These are phyloP conservation scores for Propithecus deckenii DNA, from an alignment of 2,797 vertebrate genomes.

Conservation along the genomic window DNA sequence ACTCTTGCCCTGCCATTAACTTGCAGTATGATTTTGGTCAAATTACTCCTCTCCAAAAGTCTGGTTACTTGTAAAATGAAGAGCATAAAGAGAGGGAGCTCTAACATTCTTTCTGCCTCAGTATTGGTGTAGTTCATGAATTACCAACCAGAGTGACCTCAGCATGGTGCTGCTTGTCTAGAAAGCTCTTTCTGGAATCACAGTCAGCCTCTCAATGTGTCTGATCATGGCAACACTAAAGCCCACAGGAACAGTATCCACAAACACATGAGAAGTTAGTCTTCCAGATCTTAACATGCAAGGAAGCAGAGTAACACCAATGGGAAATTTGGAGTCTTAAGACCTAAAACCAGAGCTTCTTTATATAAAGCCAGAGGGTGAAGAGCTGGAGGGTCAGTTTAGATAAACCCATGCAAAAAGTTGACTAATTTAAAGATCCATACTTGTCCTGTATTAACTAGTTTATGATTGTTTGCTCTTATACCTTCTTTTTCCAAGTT, in stretches of 20 bases:
- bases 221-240: not conserved
- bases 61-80: not conserved
- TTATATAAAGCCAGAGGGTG: not conserved
- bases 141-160: not conserved
- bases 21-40: not conserved
- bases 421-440: not conserved
- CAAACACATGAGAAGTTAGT: not conserved
- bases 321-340: not conserved
- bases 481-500: not conserved
- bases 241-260: not conserved
- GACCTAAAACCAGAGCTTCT: not conserved
- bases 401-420: not conserved
- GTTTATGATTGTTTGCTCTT: not conserved
- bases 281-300: not conserved
- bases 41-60: not conserved
- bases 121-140: not conserved
- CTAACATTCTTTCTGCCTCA: not conserved
- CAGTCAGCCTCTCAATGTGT: not conserved
- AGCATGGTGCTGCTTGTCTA: accelerated
- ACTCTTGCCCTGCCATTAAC: not conserved
- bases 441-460: not conserved
- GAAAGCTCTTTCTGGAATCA: not conserved
- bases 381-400: not conserved
- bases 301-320: not conserved
- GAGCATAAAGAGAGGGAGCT: not conserved